Percentiles rank a stretch among this genome's conserved stretches.
These are phyloP conservation scores for Lymantria monacha DNA, from an alignment of 2,888 invertebrate genomes.

Conservation along the genomic window DNA sequence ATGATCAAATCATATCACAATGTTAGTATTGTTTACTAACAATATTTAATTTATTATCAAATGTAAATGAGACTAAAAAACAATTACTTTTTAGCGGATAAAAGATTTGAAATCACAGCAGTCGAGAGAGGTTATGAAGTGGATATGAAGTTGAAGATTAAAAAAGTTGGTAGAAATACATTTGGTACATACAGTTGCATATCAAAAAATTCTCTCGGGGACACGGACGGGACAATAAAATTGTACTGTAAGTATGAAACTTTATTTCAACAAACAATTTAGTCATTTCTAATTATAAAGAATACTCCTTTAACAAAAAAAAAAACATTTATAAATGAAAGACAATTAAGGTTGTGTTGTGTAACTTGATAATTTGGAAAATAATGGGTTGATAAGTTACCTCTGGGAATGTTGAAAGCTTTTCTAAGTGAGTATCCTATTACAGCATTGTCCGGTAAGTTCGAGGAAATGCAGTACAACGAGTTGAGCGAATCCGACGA, in stretches of 20 bases:
- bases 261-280: constrained; percentile 7
- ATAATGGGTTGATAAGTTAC: constrained; percentile 19
- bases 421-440: constrained; percentile 39
- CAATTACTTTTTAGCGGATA: constrained; percentile 61
- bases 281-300: constrained; percentile 20
- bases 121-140: constrained; percentile 86
- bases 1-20: constrained; percentile 86
- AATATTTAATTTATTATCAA: not conserved
- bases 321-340: constrained; percentile 38
- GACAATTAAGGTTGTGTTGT: constrained; percentile 48
- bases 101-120: constrained; percentile 76
- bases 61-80: constrained; percentile 5
- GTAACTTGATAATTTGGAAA: constrained; percentile 54
- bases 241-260: constrained; percentile 84
- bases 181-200: constrained; percentile 88
- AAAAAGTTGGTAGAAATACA: constrained; percentile 82
- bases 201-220: constrained; percentile 88
- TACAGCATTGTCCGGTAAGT: constrained; percentile 74
- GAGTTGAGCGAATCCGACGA: constrained; percentile 69
- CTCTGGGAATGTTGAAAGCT: constrained; percentile 32
- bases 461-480: constrained; percentile 76
- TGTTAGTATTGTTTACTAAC: constrained; percentile 68
- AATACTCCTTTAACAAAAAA: constrained; percentile 25
- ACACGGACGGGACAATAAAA: constrained; percentile 88
- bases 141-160: constrained; percentile 87